These are phyloP conservation scores for Plusia festucae DNA, from an alignment of 2,888 invertebrate species.

Conservation along the genomic window DNA sequence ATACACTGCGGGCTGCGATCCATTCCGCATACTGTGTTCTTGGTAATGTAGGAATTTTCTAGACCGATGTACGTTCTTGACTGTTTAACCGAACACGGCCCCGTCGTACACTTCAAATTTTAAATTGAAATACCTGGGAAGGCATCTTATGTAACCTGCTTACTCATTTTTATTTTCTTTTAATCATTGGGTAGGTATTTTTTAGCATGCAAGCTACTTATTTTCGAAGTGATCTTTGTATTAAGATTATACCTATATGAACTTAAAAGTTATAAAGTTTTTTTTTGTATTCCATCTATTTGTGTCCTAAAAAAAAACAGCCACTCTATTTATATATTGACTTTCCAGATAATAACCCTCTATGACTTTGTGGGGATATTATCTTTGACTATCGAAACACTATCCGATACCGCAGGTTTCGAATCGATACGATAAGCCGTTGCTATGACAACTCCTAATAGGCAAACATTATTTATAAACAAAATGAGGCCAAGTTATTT, in stretches of 20 bases:
- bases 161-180: not conserved
- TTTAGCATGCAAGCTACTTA: too few relatives aligned
- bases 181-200: too few relatives aligned
- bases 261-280: not conserved
- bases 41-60: slow-evolving; percentile 6
- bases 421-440: slow-evolving; percentile 49
- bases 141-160: not conserved
- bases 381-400: slow-evolving; percentile 41
- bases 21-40: slow-evolving; percentile 6
- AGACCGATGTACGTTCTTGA: not conserved
- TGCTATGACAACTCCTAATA: slow-evolving; percentile 50
- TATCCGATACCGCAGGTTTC: slow-evolving; percentile 40
- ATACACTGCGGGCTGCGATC: not conserved
- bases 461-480: slow-evolving; percentile 34
- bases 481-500: slow-evolving; percentile 5
- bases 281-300: not conserved
- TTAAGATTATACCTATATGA: too few relatives aligned
- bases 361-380: slow-evolving; percentile 29
- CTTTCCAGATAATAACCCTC: slow-evolving; percentile 20
- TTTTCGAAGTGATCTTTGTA: too few relatives aligned
- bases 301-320: not conserved
- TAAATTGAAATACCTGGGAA: too few relatives aligned
- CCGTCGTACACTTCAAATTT: not conserved
- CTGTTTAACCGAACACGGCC: not conserved
- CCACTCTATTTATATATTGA: slow-evolving; percentile 38